Conservation (phyloP, 2,888 invertebrate species). For the Pyralis farinalis region DNA sequence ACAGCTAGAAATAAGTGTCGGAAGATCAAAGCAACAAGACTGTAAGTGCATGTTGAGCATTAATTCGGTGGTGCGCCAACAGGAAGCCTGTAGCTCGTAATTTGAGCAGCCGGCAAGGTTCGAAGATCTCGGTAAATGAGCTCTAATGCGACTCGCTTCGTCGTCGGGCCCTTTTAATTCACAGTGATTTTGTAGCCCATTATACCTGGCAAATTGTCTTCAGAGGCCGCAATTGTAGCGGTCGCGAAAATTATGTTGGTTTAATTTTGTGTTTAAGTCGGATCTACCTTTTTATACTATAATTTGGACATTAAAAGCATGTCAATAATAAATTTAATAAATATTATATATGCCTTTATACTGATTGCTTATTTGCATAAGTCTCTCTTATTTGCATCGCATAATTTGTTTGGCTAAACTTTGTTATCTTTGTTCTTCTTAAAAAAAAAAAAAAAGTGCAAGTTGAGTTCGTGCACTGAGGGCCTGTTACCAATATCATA, state of each 20-base stretch:
- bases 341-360: neutral
- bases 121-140: slow-evolving; percentile 33
- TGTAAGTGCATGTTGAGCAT: neutral
- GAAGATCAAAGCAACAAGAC: no score
- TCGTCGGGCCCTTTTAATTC: slow-evolving; percentile 28
- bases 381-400: no score
- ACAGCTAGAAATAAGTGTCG: no score
- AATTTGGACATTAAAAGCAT: no score
- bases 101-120: slow-evolving; percentile 28
- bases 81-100: slow-evolving; percentile 34
- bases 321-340: neutral
- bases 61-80: slow-evolving; percentile 12
- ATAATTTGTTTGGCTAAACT: no score
- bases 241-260: neutral
- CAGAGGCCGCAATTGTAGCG: slow-evolving; percentile 23
- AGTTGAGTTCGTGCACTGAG: no score
- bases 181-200: slow-evolving; percentile 31
- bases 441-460: no score
- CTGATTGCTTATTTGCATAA: no score
- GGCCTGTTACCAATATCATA: no score
- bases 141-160: slow-evolving; percentile 28
- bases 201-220: slow-evolving; percentile 31
- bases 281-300: neutral
- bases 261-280: neutral
- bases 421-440: no score